Base-by-base conservation (phyloP, 2,888 invertebrate species). In the Scrobipalpa atriplicella region DNA sequence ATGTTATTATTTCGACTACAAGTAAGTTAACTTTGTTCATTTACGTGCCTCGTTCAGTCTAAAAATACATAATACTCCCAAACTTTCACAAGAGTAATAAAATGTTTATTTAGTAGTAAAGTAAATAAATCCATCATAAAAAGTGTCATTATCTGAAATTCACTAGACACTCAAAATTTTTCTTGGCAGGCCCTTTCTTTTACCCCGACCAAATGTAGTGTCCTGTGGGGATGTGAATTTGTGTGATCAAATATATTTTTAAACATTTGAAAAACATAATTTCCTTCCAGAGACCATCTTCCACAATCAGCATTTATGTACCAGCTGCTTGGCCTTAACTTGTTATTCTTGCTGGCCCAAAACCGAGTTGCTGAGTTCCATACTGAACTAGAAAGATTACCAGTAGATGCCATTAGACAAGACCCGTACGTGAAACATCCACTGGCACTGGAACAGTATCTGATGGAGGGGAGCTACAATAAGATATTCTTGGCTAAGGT, bases 401-500 rank as follows among this genome's bases (percentile, higher is more conserved):
- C 99, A 0, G 96, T 97, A 5, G 97, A 98, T 82, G 97, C 97
- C 65, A 97, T 99, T 74, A 96, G 98, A 83, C 96, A 95, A 64
- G 99, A 99, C 84, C 96, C 98, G 18, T 99, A 98, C 85, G 98
- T 99, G 67, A 95, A 96, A 70, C 98, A 99, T 81, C 99, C 99
- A 0, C 94, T 99, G 11, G 97, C 98, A 9, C 94, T 99, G 79
- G 99, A 99, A 80, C 99, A 99, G 85, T 99, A 98, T 86, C 94
- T 99, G 66, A 99, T 99, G 99, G 99, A 99, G 86, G 99, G 99
- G 62, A 98, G 98, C 74, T 99, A 99, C 84, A 99, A 99, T 85
- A 99, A 99, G 90, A 97, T 98, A 66, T 98, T 98, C 82, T 93
- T 98, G 75, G 98, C 98, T 0, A 97, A 98, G 89, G 96, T 94